These are phyloP conservation scores for Clarias batrachus DNA, from an alignment of 2,113 vertebrate species.

Conservation along the genomic window DNA sequence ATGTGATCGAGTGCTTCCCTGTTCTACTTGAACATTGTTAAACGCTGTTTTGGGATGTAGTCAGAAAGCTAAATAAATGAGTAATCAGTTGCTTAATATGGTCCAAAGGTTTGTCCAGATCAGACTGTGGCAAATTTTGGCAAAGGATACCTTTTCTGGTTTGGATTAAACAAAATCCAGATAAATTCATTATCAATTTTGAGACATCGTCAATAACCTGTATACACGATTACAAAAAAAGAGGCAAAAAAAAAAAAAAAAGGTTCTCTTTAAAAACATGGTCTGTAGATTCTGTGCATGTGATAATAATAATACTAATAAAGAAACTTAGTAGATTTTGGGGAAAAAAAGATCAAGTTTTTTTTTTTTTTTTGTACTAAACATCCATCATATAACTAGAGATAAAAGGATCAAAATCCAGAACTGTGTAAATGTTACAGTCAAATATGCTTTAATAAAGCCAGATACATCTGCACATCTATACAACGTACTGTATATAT, in stretches of 20 bases:
- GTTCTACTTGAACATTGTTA: not conserved
- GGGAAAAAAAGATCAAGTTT: not conserved
- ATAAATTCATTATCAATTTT: too few species aligned
- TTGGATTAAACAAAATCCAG: not conserved
- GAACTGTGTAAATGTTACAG: not conserved
- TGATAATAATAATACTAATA: not conserved
- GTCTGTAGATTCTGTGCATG: not conserved
- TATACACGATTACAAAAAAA: not conserved
- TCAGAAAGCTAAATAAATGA: not conserved
- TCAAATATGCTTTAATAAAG: not conserved
- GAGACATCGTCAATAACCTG: not conserved
- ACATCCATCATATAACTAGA: not conserved
- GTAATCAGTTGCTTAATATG: not conserved
- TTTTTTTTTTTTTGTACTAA: not conserved
- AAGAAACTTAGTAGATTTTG: not conserved
- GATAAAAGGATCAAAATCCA: not conserved
- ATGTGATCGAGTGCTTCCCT: not conserved
- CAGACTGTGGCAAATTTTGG: not conserved
- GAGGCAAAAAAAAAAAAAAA: not conserved
- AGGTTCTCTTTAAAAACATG: not conserved
- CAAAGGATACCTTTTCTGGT: not conserved
- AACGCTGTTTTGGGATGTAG: not conserved
- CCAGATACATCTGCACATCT: not conserved
- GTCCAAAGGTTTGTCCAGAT: not conserved
- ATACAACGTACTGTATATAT: slow-evolving; percentile 20